Conservation (phyloP, 92 coral and sea anemone species). For the Phenganax stokvisi region DNA sequence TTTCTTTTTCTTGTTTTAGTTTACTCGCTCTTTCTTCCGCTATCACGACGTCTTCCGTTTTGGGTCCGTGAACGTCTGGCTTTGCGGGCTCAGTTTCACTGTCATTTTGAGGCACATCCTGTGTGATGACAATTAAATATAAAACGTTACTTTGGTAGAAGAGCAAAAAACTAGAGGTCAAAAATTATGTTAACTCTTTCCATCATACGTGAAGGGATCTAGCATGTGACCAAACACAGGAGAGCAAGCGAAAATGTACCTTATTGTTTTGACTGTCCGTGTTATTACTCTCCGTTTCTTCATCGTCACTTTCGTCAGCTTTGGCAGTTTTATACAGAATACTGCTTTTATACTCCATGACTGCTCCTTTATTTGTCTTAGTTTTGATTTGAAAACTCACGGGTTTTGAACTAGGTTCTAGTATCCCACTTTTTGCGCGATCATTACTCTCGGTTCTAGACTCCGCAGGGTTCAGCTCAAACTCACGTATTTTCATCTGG, state of each 20-base stretch:
- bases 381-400: conserved; percentile 89
- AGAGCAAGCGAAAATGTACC: not conserved
- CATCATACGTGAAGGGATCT: too few relatives aligned
- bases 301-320: conserved; percentile 86
- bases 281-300: conserved; percentile 56
- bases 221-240: too few relatives aligned
- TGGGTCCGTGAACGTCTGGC: conserved; percentile 22
- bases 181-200: too few relatives aligned
- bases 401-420: conserved; percentile 50
- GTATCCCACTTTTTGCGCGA: conserved; percentile 40
- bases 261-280: conserved; percentile 38
- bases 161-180: too few relatives aligned
- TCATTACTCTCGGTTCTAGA: not conserved
- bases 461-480: conserved; percentile 19
- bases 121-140: not conserved
- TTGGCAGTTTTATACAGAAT: conserved; percentile 81
- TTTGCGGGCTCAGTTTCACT: not conserved
- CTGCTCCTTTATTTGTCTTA: conserved; percentile 70
- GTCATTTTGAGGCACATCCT: conserved; percentile 3
- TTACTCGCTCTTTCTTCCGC: conserved; percentile 34
- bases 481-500: conserved; percentile 48
- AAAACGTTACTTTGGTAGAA: not conserved
- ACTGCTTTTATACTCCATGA: conserved; percentile 85
- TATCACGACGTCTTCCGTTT: conserved; percentile 33
- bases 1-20: conserved; percentile 35